Percentiles rank a stretch among this genome's conserved stretches.
These are phyloP conservation scores for Pseudoips prasinana DNA, from an alignment of 2,888 invertebrate genomes.

Conservation along the genomic window DNA sequence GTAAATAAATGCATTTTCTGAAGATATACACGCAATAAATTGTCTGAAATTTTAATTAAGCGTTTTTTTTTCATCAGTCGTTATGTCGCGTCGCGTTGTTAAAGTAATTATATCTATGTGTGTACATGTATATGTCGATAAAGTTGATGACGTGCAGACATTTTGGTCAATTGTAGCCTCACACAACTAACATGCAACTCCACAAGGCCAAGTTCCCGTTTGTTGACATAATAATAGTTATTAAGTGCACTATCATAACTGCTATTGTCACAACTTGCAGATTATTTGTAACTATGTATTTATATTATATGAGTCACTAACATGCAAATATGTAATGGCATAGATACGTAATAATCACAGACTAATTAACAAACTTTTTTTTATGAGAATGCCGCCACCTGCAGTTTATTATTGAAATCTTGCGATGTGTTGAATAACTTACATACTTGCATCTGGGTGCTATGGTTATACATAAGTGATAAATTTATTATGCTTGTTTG, in stretches of 20 bases:
- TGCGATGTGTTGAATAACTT: slow-evolving; percentile 70
- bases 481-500: slow-evolving; percentile 77
- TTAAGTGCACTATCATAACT: slow-evolving; percentile 79
- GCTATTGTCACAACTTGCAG: slow-evolving; percentile 77
- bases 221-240: slow-evolving; percentile 71
- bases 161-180: slow-evolving; percentile 73
- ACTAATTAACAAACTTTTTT: slow-evolving; percentile 66
- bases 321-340: slow-evolving; percentile 81
- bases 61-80: slow-evolving; percentile 65
- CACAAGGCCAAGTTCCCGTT: slow-evolving; percentile 82
- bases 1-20: slow-evolving; percentile 81
- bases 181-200: slow-evolving; percentile 81
- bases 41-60: slow-evolving; percentile 70
- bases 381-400: slow-evolving; percentile 70
- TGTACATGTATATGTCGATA: slow-evolving; percentile 56
- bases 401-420: slow-evolving; percentile 53
- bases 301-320: slow-evolving; percentile 82
- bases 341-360: slow-evolving; percentile 67
- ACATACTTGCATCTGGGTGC: slow-evolving; percentile 82
- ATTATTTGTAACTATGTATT: slow-evolving; percentile 80
- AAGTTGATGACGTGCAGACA: slow-evolving; percentile 80
- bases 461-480: slow-evolving; percentile 80
- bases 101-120: slow-evolving; percentile 24
- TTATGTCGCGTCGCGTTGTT: slow-evolving; percentile 53
- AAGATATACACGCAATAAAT: slow-evolving; percentile 78